Evolutionary conservation across 2,797 vertebrate genomes (phyloP).

Genomic region (Syncerus caffer): DNA sequence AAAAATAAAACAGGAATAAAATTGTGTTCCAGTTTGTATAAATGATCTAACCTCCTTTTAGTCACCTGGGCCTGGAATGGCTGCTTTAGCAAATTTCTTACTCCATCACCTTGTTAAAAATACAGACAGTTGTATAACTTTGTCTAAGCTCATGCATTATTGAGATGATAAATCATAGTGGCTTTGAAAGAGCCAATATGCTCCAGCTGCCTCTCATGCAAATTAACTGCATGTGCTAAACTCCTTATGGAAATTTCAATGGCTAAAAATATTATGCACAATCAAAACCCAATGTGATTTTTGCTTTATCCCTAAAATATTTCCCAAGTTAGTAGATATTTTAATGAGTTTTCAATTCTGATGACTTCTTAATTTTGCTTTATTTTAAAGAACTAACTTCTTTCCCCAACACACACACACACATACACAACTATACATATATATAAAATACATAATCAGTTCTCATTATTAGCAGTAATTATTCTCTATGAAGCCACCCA

Average conservation of each 20-base stretch:
- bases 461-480: background rate
- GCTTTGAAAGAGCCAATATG: conserved; percentile 75
- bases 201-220: conserved; percentile 74
- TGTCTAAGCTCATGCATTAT: conserved; percentile 73
- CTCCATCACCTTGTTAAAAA: conserved; percentile 63
- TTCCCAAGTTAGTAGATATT: conserved; percentile 17
- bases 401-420: background rate
- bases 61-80: conserved; percentile 22
- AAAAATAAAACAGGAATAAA: conserved; percentile 44
- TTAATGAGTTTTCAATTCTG: conserved; percentile 28
- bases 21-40: conserved; percentile 5
- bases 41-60: conserved; percentile 45
- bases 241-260: conserved; percentile 73
- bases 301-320: conserved; percentile 35
- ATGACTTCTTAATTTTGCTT: conserved; percentile 43
- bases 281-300: conserved; percentile 58
- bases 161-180: conserved; percentile 71
- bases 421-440: background rate
- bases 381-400: conserved; percentile 10
- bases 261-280: conserved; percentile 68
- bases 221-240: conserved; percentile 72
- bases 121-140: conserved; percentile 65
- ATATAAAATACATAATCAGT: background rate
- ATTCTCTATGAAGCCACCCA: background rate
- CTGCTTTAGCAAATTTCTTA: conserved; percentile 49